Base-by-base conservation (phyloP, 2,888 invertebrate species). In the Hypomecis punctinalis region DNA sequence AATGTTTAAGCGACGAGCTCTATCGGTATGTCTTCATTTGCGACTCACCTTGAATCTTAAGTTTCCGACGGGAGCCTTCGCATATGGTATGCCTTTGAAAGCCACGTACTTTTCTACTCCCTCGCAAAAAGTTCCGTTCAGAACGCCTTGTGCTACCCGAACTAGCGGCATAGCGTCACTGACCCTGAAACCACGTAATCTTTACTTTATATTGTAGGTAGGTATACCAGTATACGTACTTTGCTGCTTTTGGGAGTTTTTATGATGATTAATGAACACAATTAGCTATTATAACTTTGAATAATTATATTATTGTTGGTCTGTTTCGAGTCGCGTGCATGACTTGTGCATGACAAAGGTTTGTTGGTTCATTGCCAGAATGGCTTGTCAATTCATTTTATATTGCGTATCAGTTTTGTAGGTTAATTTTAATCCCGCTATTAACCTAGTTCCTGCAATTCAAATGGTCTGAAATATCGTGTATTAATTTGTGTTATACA, bases 21-120 rank as follows among this genome's bases (percentile, higher is more conserved):
- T 74, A 76, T 71, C 65, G 66, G 72, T 75, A 77, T 74, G 69
- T 74, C 71, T 76, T 75, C 70, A 71, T 72, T 76, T 72, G 69
- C 66, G 64, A 82, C 85, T 91, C 81, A 94, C 95, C 93, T 94
- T 93, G 84, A 95, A 95, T 86, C 95, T 88, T 66, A 95, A 90
- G 74, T 89, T 76, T 46, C 93, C 94, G 40, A 94, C 66, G 9
- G 95, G 95, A 55, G 95, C 94, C 70, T 90, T 87, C 6, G 95
- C 95, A 73, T 94, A 95, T 23, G 95, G 95, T 71, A 95, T 93
- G 56, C 95, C 94, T 82, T 93, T 93, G 78, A 93, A 93, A 48
- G 92, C 86, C 43, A 84, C 76, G 74, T 89, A 93, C 64, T 80
- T 84, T 67, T 78, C 81, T 46, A 81, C 76, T 8, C 73, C 78